These are phyloP conservation scores for Echinops telfairi DNA, from an alignment of 2,113 vertebrate genomes.

Conservation along the genomic window DNA sequence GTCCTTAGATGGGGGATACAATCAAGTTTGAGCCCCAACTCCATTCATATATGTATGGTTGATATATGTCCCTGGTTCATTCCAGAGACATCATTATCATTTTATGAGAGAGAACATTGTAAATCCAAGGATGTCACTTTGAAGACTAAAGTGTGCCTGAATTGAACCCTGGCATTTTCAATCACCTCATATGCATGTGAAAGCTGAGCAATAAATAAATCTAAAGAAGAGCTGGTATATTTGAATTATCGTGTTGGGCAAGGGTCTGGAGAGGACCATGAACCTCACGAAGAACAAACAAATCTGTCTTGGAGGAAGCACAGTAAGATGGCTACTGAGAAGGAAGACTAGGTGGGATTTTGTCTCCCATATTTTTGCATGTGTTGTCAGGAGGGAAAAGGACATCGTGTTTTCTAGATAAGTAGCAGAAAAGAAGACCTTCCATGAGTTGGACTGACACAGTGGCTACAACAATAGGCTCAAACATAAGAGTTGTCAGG, in stretches of 20 bases:
- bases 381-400: background rate
- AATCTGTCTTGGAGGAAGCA: background rate
- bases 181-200: no score
- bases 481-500: background rate
- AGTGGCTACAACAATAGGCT: background rate
- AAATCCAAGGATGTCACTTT: no score
- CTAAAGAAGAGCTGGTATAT: no score
- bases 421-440: background rate
- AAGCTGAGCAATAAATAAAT: no score
- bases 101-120: no score
- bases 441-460: background rate
- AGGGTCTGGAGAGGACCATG: background rate
- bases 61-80: no score
- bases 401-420: background rate
- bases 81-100: no score
- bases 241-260: background rate
- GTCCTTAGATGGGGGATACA: no score
- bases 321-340: background rate
- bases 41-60: no score
- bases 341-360: background rate
- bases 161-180: no score
- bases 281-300: background rate
- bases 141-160: no score
- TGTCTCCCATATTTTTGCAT: background rate
- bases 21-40: no score